Evolutionary conservation across 2,113 vertebrate species (phyloP), one percentile per base, ranked within the genome.

Genomic region (Hemicordylus capensis): DNA sequence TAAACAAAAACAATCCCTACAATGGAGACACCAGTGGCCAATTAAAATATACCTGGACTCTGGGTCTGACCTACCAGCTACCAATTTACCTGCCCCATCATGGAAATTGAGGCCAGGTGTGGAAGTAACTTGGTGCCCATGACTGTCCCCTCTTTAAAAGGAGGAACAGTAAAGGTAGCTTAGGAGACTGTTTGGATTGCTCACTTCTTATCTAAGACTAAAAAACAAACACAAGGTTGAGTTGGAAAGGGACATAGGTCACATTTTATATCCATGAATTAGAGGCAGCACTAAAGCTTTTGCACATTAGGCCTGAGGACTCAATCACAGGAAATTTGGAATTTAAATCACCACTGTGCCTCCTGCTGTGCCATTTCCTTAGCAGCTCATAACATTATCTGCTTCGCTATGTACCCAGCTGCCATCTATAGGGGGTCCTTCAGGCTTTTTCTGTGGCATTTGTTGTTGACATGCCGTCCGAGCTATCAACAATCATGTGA

Each of bases 251-350:
- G 83, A 44, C 66, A 67, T 54, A 58, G 48, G 51, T 85, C 64
- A 69, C 37, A 24, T 42, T 86, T 86, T 76, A 59, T 64, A 44
- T 80, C 44, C 15, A 34, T 77, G 81, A 82, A 82, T 81, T 54
- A 9, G 37, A 80, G 58, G 31, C n/a, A 54, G 19, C 76, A 24
- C 12, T 4, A 58, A 77, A 46, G 3, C 24, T 85, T 42, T 1
- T 79, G 6, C 5, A 20, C 59, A 88, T 63, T 78, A 74, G 24
- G 73, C 34, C 87, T 89, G 86, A 85, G 10, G 69, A 75, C 79
- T 76, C 51, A 72, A 28, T 85, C 2, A 84, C 58, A 51, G 42
- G 24, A 6, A 84, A 84, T 9, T 28, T 2, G 0, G 14, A 87
- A 90, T 37, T 1, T 34, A 67, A 5, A n/a, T 74, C 64, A 48